Base-by-base conservation (phyloP, 53 echinoderm and acorn worm genomes). In the Glandiceps talaboti region DNA sequence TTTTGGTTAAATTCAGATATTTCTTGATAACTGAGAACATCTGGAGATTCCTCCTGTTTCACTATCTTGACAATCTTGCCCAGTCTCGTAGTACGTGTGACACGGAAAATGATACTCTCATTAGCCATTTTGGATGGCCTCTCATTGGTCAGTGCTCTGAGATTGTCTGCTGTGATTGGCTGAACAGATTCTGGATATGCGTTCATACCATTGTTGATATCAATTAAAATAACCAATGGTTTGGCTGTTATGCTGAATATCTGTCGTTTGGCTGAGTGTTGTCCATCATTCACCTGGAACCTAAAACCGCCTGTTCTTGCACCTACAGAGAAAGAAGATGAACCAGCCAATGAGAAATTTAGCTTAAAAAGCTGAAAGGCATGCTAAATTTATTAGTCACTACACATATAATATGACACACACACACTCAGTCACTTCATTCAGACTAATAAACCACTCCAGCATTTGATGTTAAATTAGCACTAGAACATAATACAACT, bases 191-290 rank as follows among this genome's bases (percentile, higher is more conserved):
- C 88, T n/a, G 91, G 85, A 76, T 30, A 79, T 25, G 88, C 86
- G 0, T 76, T 74, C 30, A 99, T 77, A 29, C 76, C 80, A 27
- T 82, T 78, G 30, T 94, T 91, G 82, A 81, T 89, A 14, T 80
- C 86, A 32, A 99, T 74, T 12, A 86, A 76, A 1, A 94, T 74
- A 25, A 89, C 30, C 20, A 99, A 86, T 26, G 84, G 89, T 29
- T 86, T 87, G 26, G 99, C 88, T 27, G 88, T 89, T 80, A 99
- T 94, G 88, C 88, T 93, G 86, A 97, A 94, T 29, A 99, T 94
- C 89, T 91, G 89, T 76, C 87, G 87, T 28, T 86, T 82, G 33
- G 99, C 91, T 30, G 85, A 84, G 79, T 99, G 91, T 25, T 89
- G 80, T 28, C 93, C 91, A 73, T 99, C 99, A 28, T 79, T 88